Base-by-base conservation (phyloP, 35 echinoderm and acorn worm species). In the Acanthaster planci region DNA sequence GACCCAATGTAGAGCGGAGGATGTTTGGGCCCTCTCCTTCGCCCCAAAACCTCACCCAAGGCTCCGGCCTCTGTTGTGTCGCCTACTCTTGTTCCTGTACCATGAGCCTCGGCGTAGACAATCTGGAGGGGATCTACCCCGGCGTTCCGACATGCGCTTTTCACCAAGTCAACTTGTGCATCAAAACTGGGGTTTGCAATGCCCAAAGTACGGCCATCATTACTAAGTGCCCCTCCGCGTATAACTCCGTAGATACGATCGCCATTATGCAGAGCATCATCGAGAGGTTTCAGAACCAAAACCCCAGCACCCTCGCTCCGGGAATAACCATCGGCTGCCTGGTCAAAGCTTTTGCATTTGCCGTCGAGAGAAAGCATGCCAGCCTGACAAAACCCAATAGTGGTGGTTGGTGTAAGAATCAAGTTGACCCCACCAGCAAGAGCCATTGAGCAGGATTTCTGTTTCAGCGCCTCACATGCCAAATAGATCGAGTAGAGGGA, bases 271-370 rank as follows among this genome's bases (percentile, higher is more conserved):
- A 93, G 10, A 1, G 92, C 92, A 23, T 67, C 51, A 68, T 58
- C 18, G 3, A 93, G 57, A 8, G 82, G 60, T 77, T 93, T 93
- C 5, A 89, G 82, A 18, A 89, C 76, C 18, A 93, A 55, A 0
- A 85, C 75, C 1, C 92, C 87, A 26, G 76, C 81, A 4, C 92
- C 87, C 81, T 93, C 92, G 18, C 92, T 60, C 38, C 92, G 31
- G 42, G 80, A 51, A 80, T 89, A 89, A 39, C 92, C 92, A 50
- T 89, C 77, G 1, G 92, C 92, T 34, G 80, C 40, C 50, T 82
- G 51, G 31, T 93, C 92, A 56, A 93, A 93, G 60, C 90, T 92
- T 76, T 88, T 92, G 26, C 85, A 92, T 67, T 50, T 75, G 42
- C 92, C 92, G 85, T 93, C 86, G 1, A 52, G 72, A 16, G 92